Conservation (phyloP, 2,113 vertebrate genomes). For the Lanius ludovicianus region DNA sequence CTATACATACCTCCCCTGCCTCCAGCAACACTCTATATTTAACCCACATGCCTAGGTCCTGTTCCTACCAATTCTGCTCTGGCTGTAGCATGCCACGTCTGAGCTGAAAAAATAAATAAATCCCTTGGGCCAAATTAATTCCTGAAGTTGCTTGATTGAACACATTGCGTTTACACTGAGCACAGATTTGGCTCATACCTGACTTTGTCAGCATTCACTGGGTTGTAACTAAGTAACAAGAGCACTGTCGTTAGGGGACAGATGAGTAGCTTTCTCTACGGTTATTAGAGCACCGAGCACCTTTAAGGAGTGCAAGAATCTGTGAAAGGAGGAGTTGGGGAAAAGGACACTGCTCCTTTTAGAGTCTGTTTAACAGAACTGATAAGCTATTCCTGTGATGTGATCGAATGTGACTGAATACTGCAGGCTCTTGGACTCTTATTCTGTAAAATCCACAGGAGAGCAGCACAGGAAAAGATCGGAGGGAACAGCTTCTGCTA, state of each 20-base stretch:
- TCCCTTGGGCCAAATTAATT: slow-evolving; percentile 41
- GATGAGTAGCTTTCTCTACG: slow-evolving; percentile 8
- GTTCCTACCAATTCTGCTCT: neutral
- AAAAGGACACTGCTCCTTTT: slow-evolving; percentile 40
- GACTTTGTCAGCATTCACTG: slow-evolving; percentile 36
- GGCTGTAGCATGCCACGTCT: neutral
- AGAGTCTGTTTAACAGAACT: slow-evolving; percentile 31
- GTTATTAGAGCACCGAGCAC: slow-evolving; percentile 42
- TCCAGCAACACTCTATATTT: slow-evolving; percentile 21
- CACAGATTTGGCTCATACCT: slow-evolving; percentile 34
- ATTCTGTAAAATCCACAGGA: slow-evolving; percentile 50
- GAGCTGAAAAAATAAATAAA: slow-evolving; percentile 29
- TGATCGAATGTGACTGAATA: slow-evolving; percentile 60
- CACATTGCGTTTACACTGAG: neutral
- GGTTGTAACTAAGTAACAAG: slow-evolving; percentile 63
- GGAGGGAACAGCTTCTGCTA: slow-evolving; percentile 14
- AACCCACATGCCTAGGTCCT: neutral
- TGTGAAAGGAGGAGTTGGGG: slow-evolving; percentile 38
- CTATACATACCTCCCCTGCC: neutral
- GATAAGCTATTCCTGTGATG: slow-evolving; percentile 52
- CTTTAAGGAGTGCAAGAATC: slow-evolving; percentile 39
- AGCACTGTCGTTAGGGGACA: neutral
- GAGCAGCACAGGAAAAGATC: slow-evolving; percentile 26
- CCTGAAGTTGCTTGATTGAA: slow-evolving; percentile 16
- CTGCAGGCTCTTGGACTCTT: slow-evolving; percentile 44